Percentiles rank a stretch among this genome's conserved stretches.
These are phyloP conservation scores for Hiodon tergisus DNA, from an alignment of 2,113 vertebrate species.

Conservation along the genomic window DNA sequence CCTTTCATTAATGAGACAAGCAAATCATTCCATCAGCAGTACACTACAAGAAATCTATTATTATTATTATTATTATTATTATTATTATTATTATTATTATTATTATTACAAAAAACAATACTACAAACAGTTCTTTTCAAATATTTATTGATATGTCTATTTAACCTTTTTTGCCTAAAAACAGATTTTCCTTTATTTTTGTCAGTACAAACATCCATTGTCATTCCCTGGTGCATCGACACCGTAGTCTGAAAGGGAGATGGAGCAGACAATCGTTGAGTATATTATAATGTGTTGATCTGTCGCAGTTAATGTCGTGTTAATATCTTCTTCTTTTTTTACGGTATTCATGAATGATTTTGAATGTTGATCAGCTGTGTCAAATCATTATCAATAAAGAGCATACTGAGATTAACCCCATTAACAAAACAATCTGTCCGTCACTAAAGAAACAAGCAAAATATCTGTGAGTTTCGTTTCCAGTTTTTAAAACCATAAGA, in stretches of 20 bases:
- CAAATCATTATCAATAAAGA: constrained; percentile 7
- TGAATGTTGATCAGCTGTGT: not conserved
- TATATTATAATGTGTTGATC: not conserved
- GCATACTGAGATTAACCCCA: not conserved
- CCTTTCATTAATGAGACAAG: constrained; percentile 22
- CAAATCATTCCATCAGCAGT: constrained; percentile 25
- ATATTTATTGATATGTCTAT: constrained; percentile 11
- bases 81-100: constrained; percentile 35
- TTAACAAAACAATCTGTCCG: not conserved
- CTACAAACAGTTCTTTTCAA: constrained; percentile 21
- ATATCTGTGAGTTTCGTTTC: not conserved
- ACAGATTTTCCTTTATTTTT: constrained; percentile 11
- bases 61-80: constrained; percentile 32
- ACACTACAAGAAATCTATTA: constrained; percentile 10
- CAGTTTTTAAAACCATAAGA: not conserved
- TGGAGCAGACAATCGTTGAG: not conserved
- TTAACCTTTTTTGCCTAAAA: constrained; percentile 16
- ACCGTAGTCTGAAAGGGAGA: not conserved
- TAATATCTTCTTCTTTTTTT: not conserved
- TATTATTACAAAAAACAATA: constrained; percentile 17
- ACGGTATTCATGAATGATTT: not conserved
- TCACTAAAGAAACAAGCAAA: constrained; percentile 2
- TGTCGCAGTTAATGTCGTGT: not conserved
- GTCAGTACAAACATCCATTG: constrained; percentile 7
- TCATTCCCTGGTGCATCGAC: no score